Percentiles rank a stretch among this genome's conserved stretches.
Evolutionary conservation across 2,888 invertebrate species (phyloP).

Genomic region (Limnephilus marmoratus): DNA sequence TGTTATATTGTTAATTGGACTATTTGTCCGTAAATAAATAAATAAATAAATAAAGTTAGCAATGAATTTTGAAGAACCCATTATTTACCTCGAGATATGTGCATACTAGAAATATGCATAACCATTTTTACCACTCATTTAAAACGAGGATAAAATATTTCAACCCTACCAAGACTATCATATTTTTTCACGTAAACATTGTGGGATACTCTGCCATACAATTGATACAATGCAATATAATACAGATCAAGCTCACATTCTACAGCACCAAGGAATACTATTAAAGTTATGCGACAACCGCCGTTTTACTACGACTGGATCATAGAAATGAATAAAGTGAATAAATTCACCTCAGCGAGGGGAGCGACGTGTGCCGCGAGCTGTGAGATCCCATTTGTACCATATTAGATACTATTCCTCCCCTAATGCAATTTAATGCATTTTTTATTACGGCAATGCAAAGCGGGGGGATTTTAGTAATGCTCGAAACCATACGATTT

Average conservation of each 20-base stretch:
- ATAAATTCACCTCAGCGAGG: conserved; percentile 49
- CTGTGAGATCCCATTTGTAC: conserved; percentile 58
- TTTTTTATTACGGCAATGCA: conserved; percentile 61
- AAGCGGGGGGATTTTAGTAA: conserved; percentile 34
- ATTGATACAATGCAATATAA: neutral
- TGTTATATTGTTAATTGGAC: too few relatives aligned
- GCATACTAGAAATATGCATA: too few relatives aligned
- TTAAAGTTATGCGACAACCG: neutral
- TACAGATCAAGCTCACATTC: neutral
- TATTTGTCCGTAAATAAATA: too few relatives aligned
- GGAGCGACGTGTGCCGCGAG: conserved; percentile 37
- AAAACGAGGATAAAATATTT: neutral
- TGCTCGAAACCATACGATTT: conserved; percentile 31
- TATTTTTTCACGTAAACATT: neutral
- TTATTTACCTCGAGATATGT: too few relatives aligned
- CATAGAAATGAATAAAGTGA: conserved; percentile 48
- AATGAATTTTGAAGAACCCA: too few relatives aligned
- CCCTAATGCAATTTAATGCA: conserved; percentile 66
- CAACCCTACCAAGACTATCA: neutral
- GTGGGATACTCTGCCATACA: neutral
- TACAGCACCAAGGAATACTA: neutral
- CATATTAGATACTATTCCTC: conserved; percentile 56
- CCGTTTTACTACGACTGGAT: neutral
- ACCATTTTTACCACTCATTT: neutral
- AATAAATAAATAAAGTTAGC: too few relatives aligned